Conservation (phyloP, 2,888 invertebrate species). For the Conomelus anceps region DNA sequence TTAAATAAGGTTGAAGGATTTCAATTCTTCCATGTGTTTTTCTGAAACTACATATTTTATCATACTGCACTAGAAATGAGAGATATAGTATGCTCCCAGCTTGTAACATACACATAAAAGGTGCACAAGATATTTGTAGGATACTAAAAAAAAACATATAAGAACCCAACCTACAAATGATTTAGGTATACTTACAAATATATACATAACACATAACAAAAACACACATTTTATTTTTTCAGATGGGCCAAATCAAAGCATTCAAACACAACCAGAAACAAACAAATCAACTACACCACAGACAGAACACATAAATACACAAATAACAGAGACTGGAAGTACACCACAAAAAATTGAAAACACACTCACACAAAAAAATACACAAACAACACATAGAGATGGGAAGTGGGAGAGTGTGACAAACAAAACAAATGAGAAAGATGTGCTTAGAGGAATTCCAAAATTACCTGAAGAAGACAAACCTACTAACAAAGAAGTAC, state of each 20-base stretch:
- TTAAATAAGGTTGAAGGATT: too few species aligned
- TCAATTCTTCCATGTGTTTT: too few species aligned
- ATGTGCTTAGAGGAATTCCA: slow-evolving; percentile 4
- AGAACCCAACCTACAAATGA: too few species aligned
- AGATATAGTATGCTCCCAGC: too few species aligned
- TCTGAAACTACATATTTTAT: too few species aligned
- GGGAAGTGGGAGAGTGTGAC: not conserved
- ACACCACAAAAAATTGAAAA: slow-evolving; percentile 10
- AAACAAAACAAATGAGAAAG: slow-evolving; percentile 9
- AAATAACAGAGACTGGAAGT: not conserved
- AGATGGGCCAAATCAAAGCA: not conserved
- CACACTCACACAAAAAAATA: slow-evolving; percentile 19
- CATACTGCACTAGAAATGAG: too few species aligned
- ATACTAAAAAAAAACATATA: too few species aligned
- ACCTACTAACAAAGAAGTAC: slow-evolving; percentile 4
- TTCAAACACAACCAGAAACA: not conserved
- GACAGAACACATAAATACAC: slow-evolving; percentile 2
- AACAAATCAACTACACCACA: not conserved
- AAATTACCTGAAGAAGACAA: not conserved
- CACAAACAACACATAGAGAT: not conserved
- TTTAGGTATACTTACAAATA: too few species aligned
- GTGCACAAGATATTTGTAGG: too few species aligned
- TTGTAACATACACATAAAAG: too few species aligned
- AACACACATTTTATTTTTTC: not conserved
- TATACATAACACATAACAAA: too few species aligned